Conservation (phyloP, 2,113 vertebrate genomes). For the Chaetorhynchus papuensis region DNA sequence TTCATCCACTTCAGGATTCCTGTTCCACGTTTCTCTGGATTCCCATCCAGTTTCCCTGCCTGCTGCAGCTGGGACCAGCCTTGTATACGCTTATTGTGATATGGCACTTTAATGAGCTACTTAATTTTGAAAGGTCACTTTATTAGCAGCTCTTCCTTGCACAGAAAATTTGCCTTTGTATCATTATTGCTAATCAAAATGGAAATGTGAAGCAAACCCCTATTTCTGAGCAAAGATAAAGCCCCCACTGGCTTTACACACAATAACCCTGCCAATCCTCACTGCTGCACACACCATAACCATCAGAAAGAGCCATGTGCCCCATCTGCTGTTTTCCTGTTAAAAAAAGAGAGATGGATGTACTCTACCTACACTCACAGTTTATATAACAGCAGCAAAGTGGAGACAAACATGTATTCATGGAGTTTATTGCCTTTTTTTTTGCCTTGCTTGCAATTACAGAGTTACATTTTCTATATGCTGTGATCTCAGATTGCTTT, state of each 20-base stretch:
- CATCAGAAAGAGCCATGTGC: conserved; percentile 40
- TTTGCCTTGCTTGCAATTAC: neutral
- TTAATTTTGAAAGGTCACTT: conserved; percentile 64
- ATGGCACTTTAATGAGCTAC: conserved; percentile 36
- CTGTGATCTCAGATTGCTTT: neutral
- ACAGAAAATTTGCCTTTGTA: conserved; percentile 53
- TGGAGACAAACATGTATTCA: neutral
- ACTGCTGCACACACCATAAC: conserved; percentile 2
- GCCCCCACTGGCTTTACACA: conserved; percentile 42
- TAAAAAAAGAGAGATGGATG: conserved; percentile 42
- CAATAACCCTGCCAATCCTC: conserved; percentile 56
- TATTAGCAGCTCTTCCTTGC: conserved; percentile 51
- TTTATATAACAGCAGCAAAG: neutral
- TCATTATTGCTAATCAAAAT: conserved; percentile 62
- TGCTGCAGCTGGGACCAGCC: conserved; percentile 34
- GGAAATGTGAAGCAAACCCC: conserved; percentile 50
- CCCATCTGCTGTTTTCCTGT: conserved; percentile 48
- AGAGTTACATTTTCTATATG: neutral
- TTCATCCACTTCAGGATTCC: neutral
- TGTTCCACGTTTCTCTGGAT: neutral
- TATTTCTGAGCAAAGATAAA: conserved; percentile 43
- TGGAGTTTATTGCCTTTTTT: neutral
- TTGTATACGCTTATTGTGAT: neutral
- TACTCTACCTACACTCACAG: neutral
- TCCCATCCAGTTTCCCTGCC: neutral